Conservation (phyloP, 2,888 invertebrate species). For the Stenoptilia bipunctidactyla region DNA sequence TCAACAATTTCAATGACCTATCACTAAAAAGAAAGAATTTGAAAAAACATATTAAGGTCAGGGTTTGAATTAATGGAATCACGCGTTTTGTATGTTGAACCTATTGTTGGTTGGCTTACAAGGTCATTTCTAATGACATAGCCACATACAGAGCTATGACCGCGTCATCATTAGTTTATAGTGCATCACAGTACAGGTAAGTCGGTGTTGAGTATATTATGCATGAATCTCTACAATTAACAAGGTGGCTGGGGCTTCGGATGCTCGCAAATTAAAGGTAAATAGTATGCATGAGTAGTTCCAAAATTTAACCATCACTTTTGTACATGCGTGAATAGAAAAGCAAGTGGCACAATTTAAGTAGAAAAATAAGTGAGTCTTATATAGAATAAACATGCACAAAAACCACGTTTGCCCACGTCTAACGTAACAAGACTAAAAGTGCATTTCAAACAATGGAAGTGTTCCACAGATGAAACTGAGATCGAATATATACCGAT, state of each 20-base stretch:
- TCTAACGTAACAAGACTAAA: conserved; percentile 5
- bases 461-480: conserved; percentile 77
- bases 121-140: conserved; percentile 45
- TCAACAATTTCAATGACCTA: too few relatives aligned
- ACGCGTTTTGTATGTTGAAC: conserved; percentile 4
- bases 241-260: conserved; percentile 50
- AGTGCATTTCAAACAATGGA: conserved; percentile 16
- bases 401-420: conserved; percentile 8
- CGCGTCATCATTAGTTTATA: conserved; percentile 40
- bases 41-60: too few relatives aligned
- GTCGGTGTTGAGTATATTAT: conserved; percentile 29
- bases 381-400: conserved; percentile 43
- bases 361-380: conserved; percentile 17
- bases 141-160: conserved; percentile 40
- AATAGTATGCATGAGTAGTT: conserved; percentile 48
- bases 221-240: conserved; percentile 41
- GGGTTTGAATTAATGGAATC: too few relatives aligned
- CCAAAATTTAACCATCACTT: conserved; percentile 61
- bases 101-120: conserved; percentile 37
- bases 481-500: conserved; percentile 87
- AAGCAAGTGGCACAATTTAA: conserved; percentile 21
- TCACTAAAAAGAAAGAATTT: too few relatives aligned
- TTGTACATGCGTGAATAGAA: conserved; percentile 16
- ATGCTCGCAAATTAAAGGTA: conserved; percentile 39
- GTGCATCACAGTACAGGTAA: conserved; percentile 46